Evolutionary conservation across 2,113 vertebrate genomes (phyloP).

Genomic region (Tylochromis polylepis): DNA sequence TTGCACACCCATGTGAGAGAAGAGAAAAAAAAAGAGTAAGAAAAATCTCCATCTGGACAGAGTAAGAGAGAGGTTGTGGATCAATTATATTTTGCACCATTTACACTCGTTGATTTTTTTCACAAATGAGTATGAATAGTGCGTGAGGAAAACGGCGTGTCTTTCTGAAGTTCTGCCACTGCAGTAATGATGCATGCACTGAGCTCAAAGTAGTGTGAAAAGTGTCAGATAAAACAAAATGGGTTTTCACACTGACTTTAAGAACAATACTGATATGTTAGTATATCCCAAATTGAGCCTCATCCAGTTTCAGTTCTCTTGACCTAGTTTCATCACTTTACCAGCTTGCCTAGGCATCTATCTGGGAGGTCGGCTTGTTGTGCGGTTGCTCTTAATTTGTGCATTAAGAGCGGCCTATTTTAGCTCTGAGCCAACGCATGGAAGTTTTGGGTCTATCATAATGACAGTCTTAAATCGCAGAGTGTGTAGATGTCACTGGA

Average conservation of each 20-base stretch:
- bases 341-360: neutral
- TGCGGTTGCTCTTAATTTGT: constrained; percentile 32
- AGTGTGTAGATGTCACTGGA: constrained; percentile 54
- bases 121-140: neutral
- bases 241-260: neutral
- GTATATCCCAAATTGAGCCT: neutral
- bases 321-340: constrained; percentile 18
- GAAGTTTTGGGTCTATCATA: constrained; percentile 34
- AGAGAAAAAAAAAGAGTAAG: neutral
- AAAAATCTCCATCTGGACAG: constrained; percentile 20
- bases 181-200: neutral
- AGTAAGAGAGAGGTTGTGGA: neutral
- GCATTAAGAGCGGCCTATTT: constrained; percentile 23
- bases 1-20: constrained; percentile 39
- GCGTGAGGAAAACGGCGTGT: neutral
- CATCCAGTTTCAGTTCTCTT: neutral
- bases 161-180: neutral
- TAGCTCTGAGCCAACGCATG: neutral
- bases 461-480: constrained; percentile 56
- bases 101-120: constrained; percentile 1
- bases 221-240: neutral
- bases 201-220: neutral
- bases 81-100: constrained; percentile 21
- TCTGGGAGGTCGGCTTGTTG: constrained; percentile 39
- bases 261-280: neutral